These are phyloP conservation scores for Acanthacorydalis orientalis DNA, from an alignment of 2,888 invertebrate species.

Conservation along the genomic window DNA sequence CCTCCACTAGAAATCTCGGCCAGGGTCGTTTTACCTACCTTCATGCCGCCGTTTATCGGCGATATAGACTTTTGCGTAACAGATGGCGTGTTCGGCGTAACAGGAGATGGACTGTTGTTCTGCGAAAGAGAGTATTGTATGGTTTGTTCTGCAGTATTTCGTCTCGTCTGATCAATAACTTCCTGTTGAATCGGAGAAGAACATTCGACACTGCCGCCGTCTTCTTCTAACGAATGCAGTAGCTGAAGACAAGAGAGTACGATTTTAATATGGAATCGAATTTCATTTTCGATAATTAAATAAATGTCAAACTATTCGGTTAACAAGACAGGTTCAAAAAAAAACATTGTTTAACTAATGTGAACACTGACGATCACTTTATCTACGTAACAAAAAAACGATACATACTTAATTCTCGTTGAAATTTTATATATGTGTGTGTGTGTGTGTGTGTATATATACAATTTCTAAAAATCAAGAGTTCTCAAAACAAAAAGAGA, in stretches of 20 bases:
- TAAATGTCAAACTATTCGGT: too few species aligned
- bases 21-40: not conserved
- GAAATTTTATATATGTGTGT: too few species aligned
- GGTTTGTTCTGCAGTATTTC: not conserved
- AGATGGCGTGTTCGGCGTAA: not conserved
- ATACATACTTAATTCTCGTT: too few species aligned
- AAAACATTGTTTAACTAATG: too few species aligned
- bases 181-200: conserved; percentile 16
- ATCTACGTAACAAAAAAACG: too few species aligned
- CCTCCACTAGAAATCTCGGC: not conserved
- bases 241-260: conserved; percentile 28
- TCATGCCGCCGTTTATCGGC: not conserved
- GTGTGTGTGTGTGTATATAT: too few species aligned
- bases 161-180: conserved; percentile 8
- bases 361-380: too few species aligned
- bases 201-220: conserved; percentile 38
- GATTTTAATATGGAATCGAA: too few species aligned
- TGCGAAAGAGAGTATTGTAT: not conserved
- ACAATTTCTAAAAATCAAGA: too few species aligned
- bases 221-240: conserved; percentile 61
- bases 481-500: too few species aligned
- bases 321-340: too few species aligned
- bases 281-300: too few species aligned
- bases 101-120: not conserved
- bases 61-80: not conserved